Evolutionary conservation across 1,140 invertebrate genomes (phyloP).

Genomic region (Aleiodes sp.): DNA sequence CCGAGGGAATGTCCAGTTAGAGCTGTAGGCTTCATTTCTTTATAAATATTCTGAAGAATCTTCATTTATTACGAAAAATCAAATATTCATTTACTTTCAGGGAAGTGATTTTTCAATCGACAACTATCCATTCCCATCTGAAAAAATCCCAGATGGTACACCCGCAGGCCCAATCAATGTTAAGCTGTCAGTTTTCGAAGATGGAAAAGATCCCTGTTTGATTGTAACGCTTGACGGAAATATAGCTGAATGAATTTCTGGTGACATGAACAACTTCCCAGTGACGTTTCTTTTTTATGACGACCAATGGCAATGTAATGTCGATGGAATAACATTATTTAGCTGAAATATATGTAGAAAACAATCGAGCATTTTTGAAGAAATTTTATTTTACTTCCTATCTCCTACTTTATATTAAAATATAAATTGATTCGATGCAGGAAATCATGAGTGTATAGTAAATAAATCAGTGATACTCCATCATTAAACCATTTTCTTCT

Average conservation of each 20-base stretch:
- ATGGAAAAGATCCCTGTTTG: background rate
- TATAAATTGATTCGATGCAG: no score
- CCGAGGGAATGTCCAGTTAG: conserved; percentile 11
- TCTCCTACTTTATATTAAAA: no score
- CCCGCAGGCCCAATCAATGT: background rate
- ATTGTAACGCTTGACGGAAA: no score
- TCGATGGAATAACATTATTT: no score
- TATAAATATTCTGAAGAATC: background rate
- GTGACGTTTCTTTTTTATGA: no score
- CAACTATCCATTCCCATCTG: background rate
- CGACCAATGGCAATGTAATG: no score
- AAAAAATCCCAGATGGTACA: background rate
- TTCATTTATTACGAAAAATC: background rate
- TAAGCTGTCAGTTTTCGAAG: background rate
- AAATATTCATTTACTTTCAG: background rate
- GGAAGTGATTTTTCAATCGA: background rate
- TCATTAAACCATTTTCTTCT: no score
- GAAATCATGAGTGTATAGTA: no score
- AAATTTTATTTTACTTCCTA: no score
- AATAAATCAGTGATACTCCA: no score
- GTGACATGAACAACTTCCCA: background rate
- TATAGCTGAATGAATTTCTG: background rate
- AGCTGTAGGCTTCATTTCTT: background rate
- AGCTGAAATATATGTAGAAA: no score
- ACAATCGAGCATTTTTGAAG: no score